Percentiles rank a stretch among this genome's conserved stretches.
Conservation (phyloP, 2,888 invertebrate species). For the Platycnemis pennipes region DNA sequence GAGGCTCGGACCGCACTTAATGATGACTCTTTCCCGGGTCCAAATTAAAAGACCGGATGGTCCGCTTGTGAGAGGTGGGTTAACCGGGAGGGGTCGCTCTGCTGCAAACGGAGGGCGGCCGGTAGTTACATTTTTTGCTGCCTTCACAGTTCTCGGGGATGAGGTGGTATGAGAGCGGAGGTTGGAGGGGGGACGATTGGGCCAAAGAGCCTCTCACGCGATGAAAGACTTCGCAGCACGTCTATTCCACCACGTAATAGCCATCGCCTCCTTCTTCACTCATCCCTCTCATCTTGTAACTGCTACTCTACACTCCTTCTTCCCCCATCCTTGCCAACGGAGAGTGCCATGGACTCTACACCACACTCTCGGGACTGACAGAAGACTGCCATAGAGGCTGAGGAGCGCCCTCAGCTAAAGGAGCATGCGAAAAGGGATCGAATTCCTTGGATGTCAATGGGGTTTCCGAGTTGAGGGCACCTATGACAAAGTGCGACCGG, state of each 20-base stretch:
- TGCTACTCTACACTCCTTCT: neutral
- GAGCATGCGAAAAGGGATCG: neutral
- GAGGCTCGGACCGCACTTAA: slow-evolving; percentile 52
- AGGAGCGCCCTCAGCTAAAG: neutral
- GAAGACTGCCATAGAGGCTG: neutral
- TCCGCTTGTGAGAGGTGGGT: slow-evolving; percentile 55
- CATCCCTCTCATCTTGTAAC: neutral
- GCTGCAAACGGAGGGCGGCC: neutral
- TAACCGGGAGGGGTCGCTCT: neutral
- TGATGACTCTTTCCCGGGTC: slow-evolving; percentile 62
- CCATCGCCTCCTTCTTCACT: neutral
- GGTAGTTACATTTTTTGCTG: slow-evolving; percentile 28
- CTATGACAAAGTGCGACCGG: neutral
- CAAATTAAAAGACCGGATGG: slow-evolving; percentile 63
- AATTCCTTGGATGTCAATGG: neutral
- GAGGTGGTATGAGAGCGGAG: slow-evolving; percentile 3
- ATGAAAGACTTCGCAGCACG: slow-evolving; percentile 57
- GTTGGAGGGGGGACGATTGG: slow-evolving; percentile 38
- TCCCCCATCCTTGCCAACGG: neutral
- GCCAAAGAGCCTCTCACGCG: slow-evolving; percentile 55
- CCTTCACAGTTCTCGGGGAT: neutral
- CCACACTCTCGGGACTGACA: neutral
- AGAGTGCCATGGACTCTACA: neutral
- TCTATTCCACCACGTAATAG: neutral
- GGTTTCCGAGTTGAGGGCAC: neutral